Base-by-base conservation (phyloP, 2,797 vertebrate genomes). In the Neosalanx taihuensis region DNA sequence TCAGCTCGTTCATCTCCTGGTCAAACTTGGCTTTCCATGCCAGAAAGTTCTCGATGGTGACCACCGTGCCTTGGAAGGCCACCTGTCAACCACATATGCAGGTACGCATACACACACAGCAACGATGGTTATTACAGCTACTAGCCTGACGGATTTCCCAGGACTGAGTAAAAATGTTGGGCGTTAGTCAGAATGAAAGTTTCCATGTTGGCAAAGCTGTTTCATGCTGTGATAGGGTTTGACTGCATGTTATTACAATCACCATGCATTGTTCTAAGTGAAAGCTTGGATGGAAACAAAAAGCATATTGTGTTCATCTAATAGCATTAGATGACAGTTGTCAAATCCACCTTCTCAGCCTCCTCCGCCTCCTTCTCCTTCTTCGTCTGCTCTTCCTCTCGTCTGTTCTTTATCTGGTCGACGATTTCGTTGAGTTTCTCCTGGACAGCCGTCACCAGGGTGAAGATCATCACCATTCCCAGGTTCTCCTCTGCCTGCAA, bases 391-490 rank as follows among this genome's bases (percentile, higher is more conserved):
- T 98, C 97, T 67, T 98, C 96, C 76, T 99, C 97, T 90, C 83
- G 91, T 87, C 95, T 92, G 64, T 89, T 95, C 90, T 97, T 99
- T 75, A 95, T 95, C 72, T 94, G 85, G 90, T 99, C 97, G 46
- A 99, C 94, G 58, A 98, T 94, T 92, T 96, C 95, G 70, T 99
- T 99, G 72, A 99, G 92, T 85, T 95, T 98, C 72, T 99, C 97
- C 89, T 99, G 97, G 49, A 98, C 95, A 13, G 96, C 96, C 31
- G 95, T 97, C 53, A 99, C 96, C 81, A 99, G 85, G 18, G 96
- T 97, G 88, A 99, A 99, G 70, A 99, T 99, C 97, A 99, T 99
- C 41, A 98, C 97, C 95, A 98, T 96, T 67, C 97, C 97, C 75
- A 97, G 88, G 85, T 99, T 99, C 83, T 99, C 96, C 79, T 96